A percentile compares a stretch with the other conserved stretches of the same genome.
These are phyloP conservation scores for Acronicta alni DNA, from an alignment of 2,888 invertebrate species.

Conservation along the genomic window DNA sequence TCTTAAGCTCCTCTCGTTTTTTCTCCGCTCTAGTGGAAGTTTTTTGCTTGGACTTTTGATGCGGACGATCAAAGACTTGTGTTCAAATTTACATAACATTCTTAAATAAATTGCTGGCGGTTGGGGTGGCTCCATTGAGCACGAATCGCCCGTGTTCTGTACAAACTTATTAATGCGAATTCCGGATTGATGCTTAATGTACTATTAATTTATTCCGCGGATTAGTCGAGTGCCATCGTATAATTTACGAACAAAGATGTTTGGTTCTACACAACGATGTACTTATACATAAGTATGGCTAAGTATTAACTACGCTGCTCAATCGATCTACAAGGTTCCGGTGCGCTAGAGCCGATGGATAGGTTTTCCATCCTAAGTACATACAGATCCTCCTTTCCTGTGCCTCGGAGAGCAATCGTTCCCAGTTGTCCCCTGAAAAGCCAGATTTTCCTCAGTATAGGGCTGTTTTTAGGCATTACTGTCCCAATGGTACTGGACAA, in stretches of 20 bases:
- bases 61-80: constrained; percentile 89
- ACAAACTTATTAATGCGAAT: constrained; percentile 85
- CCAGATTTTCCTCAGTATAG: no score
- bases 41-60: constrained; percentile 88
- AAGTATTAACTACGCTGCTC: no score
- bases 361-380: no score
- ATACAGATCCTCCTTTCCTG: no score
- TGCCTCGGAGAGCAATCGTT: no score
- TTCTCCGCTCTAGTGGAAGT: constrained; percentile 82
- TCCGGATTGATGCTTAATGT: constrained; percentile 81
- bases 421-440: no score
- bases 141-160: constrained; percentile 68
- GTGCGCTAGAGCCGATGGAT: no score
- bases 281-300: constrained; percentile 6
- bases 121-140: constrained; percentile 73
- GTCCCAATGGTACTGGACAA: no score
- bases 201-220: constrained; percentile 82
- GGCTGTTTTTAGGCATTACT: no score
- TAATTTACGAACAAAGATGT: constrained; percentile 65
- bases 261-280: constrained; percentile 20
- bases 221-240: constrained; percentile 76
- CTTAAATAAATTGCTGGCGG: constrained; percentile 87
- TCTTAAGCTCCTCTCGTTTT: constrained; percentile 88
- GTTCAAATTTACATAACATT: constrained; percentile 89
- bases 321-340: no score